Evolutionary conservation across 2,797 vertebrate genomes (phyloP), one percentile per base, ranked within the genome.

Genomic region (Leuciscus waleckii): DNA sequence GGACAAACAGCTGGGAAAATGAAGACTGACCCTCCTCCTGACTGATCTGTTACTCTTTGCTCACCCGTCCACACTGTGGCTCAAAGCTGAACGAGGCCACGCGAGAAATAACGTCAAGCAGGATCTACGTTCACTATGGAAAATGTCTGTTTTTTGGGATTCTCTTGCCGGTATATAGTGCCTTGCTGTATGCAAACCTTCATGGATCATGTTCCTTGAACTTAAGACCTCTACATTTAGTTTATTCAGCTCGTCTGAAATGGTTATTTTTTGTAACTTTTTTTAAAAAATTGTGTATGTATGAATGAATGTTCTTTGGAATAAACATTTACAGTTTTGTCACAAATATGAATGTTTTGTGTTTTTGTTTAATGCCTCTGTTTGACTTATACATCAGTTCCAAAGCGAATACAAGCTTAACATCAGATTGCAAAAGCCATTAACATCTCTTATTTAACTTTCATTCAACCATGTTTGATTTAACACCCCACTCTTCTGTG

Each of bases 291-390:
- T 70, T 67, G 17, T 81, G 46, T 49, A 49, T 81, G 46, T 49
- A 49, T 85, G 79, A 37, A 80, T 86, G 39, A 84, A 79, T 86
- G 76, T 83, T 79, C 76, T 88, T 90, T 88, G 84, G 69, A 90
- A 90, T 90, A 90, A 90, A 90, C 85, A 68, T 69, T 82, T 88
- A 77, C 87, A 78, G 43, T 85, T 74, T 75, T 81, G 67, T 69
- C 41, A n/a, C 51, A 75, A 51, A 19, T 32, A 16, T 76, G 78
- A 39, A 14, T 10, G 29, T 81, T 81, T 54, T 86, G 14, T 54
- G 32, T 54, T 51, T 74, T 43, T 54, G 56, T 26, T 56, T 5
- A 17, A 56, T 49, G 29, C 19, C 35, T 68, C 11, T 32, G 21
- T 49, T 58, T n/a, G 56, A n/a, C 7, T 26, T 13, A 26, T 26